Conservation (phyloP, 2,888 invertebrate species). For the Scaeva pyrastri region DNA sequence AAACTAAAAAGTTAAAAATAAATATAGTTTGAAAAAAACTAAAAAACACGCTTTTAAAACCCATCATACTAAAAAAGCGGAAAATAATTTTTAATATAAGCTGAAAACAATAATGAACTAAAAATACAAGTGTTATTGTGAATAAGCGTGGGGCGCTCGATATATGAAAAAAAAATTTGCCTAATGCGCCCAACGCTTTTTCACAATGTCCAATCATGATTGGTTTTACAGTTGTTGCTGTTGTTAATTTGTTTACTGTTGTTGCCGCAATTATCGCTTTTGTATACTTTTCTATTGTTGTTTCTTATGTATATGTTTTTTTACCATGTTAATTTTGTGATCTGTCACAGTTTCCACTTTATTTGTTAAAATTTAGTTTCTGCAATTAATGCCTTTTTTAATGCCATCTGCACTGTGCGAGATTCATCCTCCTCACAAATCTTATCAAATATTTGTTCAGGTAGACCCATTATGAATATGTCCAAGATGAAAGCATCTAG, state of each 20-base stretch:
- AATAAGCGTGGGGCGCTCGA: no score
- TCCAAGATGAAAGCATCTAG: not conserved
- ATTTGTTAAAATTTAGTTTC: conserved; percentile 5
- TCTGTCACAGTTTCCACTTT: not conserved
- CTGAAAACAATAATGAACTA: no score
- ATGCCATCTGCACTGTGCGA: not conserved
- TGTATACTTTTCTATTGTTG: not conserved
- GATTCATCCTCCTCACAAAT: conserved; percentile 2
- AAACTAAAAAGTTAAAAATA: no score
- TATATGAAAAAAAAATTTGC: no score
- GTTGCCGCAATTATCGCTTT: not conserved
- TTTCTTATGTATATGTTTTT: not conserved
- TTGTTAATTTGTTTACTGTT: not conserved
- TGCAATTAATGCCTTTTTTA: conserved; percentile 6
- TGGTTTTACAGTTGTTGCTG: not conserved
- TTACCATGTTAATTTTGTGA: not conserved
- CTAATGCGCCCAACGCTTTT: no score
- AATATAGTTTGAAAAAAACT: no score
- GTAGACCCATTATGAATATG: not conserved
- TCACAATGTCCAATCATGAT: not conserved
- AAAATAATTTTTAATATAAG: no score
- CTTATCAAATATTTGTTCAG: not conserved
- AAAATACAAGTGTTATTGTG: no score
- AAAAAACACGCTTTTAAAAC: no score
- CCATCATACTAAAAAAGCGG: no score